Evolutionary conservation across 2,113 vertebrate species (phyloP).

Genomic region (Hepsetus odoe): DNA sequence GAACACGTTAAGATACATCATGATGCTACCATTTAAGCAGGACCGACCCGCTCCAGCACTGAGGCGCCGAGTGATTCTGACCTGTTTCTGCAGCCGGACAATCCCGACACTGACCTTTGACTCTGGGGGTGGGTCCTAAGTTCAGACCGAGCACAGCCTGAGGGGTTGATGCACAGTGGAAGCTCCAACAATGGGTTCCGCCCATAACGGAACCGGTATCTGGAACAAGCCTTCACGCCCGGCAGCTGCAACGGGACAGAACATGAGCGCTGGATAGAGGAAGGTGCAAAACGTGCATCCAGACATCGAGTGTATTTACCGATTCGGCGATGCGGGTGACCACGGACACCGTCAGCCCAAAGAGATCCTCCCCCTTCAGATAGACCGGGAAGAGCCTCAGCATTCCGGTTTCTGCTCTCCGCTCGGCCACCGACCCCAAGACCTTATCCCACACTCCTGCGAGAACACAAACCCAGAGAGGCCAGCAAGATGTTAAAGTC

Average conservation of each 20-base stretch:
- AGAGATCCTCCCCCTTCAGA: constrained; percentile 94
- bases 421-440: constrained; percentile 88
- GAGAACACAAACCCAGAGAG: constrained; percentile 37
- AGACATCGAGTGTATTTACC: constrained; percentile 54
- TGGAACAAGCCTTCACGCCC: constrained; percentile 91
- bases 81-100: too few species aligned
- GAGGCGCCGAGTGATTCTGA: too few species aligned
- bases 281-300: neutral
- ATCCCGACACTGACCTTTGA: constrained; percentile 85
- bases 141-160: constrained; percentile 90
- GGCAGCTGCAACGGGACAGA: constrained; percentile 80
- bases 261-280: neutral
- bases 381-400: constrained; percentile 93
- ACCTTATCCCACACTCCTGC: constrained; percentile 97
- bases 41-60: neutral
- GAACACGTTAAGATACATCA: too few species aligned
- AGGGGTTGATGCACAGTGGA: constrained; percentile 91
- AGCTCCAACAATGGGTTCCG: constrained; percentile 92
- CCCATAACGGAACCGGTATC: constrained; percentile 94
- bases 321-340: constrained; percentile 94
- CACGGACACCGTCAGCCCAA: constrained; percentile 90
- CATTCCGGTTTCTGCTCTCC: constrained; percentile 85
- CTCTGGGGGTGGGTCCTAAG: constrained; percentile 86
- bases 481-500: neutral
- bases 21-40: too few species aligned